A percentile compares a stretch with the other conserved stretches of the same genome.
phyloP scores from a whole-genome alignment of 92 coral and sea anemone genomes.

The Nematostella vectensis region DNA sequence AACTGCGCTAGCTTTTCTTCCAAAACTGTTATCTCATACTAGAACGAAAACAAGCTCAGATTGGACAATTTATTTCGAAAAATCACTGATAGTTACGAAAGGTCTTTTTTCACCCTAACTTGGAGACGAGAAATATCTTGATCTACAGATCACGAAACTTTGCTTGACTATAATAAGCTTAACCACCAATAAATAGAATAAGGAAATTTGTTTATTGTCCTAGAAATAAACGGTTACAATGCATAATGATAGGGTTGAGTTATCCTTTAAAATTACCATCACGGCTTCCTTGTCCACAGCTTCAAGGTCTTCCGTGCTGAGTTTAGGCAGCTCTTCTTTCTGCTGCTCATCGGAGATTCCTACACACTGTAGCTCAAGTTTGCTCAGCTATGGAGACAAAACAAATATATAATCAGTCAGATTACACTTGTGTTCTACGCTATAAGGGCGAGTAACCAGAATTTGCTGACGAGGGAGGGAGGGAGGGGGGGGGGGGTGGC shows the following conservation, averaged over 20 bases:
- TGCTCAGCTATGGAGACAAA: conserved; percentile 36
- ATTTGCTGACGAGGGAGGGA: too few species aligned
- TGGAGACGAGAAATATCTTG: not conserved
- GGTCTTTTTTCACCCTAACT: too few species aligned
- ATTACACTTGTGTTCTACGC: too few species aligned
- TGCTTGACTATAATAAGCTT: not conserved
- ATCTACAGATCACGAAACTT: not conserved
- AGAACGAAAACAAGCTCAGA: conserved; percentile 1
- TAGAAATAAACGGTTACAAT: too few species aligned
- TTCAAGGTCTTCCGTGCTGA: conserved; percentile 61
- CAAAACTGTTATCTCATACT: conserved; percentile 75
- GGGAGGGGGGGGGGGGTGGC: too few species aligned
- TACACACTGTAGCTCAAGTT: conserved; percentile 63
- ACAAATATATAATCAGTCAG: not conserved
- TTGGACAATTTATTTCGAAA: too few species aligned
- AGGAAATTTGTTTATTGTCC: too few species aligned
- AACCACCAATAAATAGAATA: too few species aligned
- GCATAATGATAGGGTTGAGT: too few species aligned
- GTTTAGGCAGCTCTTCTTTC: conserved; percentile 61
- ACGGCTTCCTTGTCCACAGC: conserved; percentile 64
- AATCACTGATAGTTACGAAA: too few species aligned
- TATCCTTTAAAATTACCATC: too few species aligned
- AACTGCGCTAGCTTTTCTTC: conserved; percentile 81
- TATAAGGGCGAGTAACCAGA: too few species aligned
- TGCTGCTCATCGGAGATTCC: conserved; percentile 51